Conservation (phyloP, 2,888 invertebrate species). For the Caenorhabditis sp. region DNA sequence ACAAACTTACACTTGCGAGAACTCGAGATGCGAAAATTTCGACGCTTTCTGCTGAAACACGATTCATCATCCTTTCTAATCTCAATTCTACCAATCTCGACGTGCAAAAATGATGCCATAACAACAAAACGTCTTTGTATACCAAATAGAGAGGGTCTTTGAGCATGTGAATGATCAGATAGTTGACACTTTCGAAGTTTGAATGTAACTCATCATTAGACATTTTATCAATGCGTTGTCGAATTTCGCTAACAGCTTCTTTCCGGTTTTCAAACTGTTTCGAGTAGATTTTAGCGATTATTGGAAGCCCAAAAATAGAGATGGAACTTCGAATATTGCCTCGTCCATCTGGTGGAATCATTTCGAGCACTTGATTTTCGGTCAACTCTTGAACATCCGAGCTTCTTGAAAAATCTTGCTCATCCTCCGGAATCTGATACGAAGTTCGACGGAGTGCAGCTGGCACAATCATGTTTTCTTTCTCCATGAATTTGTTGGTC, state of each 20-base stretch:
- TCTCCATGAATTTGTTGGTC: conserved; percentile 53
- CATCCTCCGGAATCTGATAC: conserved; percentile 2
- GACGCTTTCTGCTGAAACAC: conserved; percentile 21
- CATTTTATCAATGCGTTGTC: conserved; percentile 13
- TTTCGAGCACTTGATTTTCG: conserved; percentile 32
- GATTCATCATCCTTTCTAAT: conserved; percentile 16
- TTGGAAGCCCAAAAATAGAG: background rate
- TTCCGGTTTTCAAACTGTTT: conserved; percentile 40
- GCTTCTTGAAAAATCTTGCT: background rate
- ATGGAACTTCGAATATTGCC: background rate
- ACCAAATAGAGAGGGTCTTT: conserved; percentile 39
- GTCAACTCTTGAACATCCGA: conserved; percentile 14
- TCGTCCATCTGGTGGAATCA: conserved; percentile 36
- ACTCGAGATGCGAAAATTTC: conserved; percentile 24
- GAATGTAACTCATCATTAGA: conserved; percentile 9
- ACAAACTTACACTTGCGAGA: conserved; percentile 13
- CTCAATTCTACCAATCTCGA: conserved; percentile 7
- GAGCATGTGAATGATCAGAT: conserved; percentile 35
- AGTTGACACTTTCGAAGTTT: conserved; percentile 36
- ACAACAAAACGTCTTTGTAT: conserved; percentile 24
- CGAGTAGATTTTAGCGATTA: conserved; percentile 39
- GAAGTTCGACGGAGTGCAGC: conserved; percentile 44
- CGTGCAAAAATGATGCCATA: conserved; percentile 35
- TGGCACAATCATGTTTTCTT: conserved; percentile 60
- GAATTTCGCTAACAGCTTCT: conserved; percentile 40